Base-by-base conservation (phyloP, 2,113 vertebrate genomes). In the Crocuta crocuta region DNA sequence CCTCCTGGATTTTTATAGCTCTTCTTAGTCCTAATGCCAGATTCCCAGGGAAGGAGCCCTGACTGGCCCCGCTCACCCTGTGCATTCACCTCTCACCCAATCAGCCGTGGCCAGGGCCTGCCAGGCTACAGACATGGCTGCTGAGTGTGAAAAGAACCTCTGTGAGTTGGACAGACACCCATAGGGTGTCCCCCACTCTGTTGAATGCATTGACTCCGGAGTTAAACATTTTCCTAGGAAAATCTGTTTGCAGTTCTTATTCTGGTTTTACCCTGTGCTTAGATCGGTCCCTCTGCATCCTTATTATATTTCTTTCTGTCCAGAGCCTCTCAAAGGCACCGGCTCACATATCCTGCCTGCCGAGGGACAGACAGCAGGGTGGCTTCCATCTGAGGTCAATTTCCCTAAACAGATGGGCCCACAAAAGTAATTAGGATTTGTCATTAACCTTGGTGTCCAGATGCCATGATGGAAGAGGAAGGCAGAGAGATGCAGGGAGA, bases 391-490 rank as follows among this genome's bases (percentile, higher is more conserved):
- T 5, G 7, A 76, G 89, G 97, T 94, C 61, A 81, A 81, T 82
- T 76, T 95, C 84, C 76, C 94, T 26, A 0, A 39, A 98, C 98
- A 98, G 98, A 97, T 97, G 98, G 98, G 39, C 91, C 82, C 82
- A 0, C 0, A 91, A 55, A 97, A 79, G 96, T 96, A 65, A 97
- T 1, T 81, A 98, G 96, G 96, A 82, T 95, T 79, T 97, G 74
- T 91, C 97, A 82, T 98, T 98, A 98, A 98, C 98, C 97, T 97
- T 16, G 5, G 95, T 17, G 89, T 82, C 93, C 96, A 11, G 81
- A 84, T 26, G 2, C 33, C 3, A 28, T 26, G 90, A 90, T 92
- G 92, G 95, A 92, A 39, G 86, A 92, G 95, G 61, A 93, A 79
- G 83, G 43, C 63, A 6, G 97, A 43, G 94, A 91, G 65, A 92